phyloP scores from a whole-genome alignment of 2,797 vertebrate species.

The Notolabrus celidotus region DNA sequence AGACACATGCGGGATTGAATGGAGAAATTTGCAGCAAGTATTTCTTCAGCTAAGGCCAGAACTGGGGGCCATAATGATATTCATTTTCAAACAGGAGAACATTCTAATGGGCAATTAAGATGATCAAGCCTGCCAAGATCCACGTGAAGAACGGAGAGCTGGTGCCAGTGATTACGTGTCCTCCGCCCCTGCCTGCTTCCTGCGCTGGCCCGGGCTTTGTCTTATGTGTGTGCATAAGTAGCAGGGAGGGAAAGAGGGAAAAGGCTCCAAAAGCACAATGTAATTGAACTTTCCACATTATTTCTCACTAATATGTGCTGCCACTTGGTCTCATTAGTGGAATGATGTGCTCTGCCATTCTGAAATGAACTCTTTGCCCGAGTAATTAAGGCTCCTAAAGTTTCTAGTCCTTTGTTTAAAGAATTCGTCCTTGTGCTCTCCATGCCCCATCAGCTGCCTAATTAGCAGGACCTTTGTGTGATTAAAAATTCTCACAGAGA shows the following conservation, averaged over 20 bases:
- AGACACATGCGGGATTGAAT: conserved; percentile 78
- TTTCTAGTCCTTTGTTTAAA: conserved; percentile 99
- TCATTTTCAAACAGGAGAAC: conserved; percentile 90
- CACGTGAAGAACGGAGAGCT: conserved; percentile 84
- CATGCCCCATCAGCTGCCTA: conserved; percentile 99
- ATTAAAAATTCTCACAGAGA: conserved; percentile 99
- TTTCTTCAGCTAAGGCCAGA: conserved; percentile 82
- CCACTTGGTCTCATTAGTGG: conserved; percentile 96
- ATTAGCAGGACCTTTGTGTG: conserved; percentile 98
- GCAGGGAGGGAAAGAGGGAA: conserved; percentile 79
- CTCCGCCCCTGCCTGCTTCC: conserved; percentile 80
- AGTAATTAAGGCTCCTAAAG: conserved; percentile 99
- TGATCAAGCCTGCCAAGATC: conserved; percentile 90
- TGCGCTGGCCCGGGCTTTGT: conserved; percentile 82
- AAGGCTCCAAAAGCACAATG: conserved; percentile 88
- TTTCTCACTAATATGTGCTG: conserved; percentile 90
- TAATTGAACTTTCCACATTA: conserved; percentile 93
- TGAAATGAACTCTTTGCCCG: conserved; percentile 99
- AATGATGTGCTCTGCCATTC: conserved; percentile 99
- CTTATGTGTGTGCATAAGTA: conserved; percentile 86
- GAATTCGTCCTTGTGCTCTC: conserved; percentile 99
- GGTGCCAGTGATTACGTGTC: conserved; percentile 85
- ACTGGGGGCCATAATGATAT: conserved; percentile 86
- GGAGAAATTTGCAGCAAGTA: conserved; percentile 80
- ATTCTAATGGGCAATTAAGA: conserved; percentile 92